These are phyloP conservation scores for Brassicogethes aeneus DNA, from an alignment of 2,888 invertebrate genomes.

Conservation along the genomic window DNA sequence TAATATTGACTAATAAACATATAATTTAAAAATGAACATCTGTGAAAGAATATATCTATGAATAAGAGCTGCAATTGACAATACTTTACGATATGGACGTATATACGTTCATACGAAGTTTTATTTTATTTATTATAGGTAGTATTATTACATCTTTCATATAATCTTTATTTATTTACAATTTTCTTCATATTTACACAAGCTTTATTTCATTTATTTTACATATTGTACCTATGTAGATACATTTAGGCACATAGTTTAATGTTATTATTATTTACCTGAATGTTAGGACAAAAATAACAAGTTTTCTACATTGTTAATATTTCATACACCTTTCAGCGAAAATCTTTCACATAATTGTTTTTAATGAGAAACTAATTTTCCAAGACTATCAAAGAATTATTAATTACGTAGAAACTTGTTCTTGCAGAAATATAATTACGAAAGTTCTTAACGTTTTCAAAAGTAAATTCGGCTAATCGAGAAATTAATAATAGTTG, in stretches of 20 bases:
- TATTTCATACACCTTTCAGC: too few species aligned
- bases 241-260: constrained; percentile 26
- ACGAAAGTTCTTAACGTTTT: not conserved
- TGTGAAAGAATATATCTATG: not conserved
- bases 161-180: constrained; percentile 11
- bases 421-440: too few species aligned
- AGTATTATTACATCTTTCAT: too few species aligned
- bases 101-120: too few species aligned
- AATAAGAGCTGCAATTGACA: not conserved
- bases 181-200: constrained; percentile 10
- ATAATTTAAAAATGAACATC: not conserved
- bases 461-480: not conserved
- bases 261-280: constrained; percentile 4
- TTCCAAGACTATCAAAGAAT: not conserved
- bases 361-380: not conserved
- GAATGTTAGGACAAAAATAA: too few species aligned
- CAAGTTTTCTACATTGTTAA: too few species aligned
- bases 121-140: too few species aligned
- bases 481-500: not conserved
- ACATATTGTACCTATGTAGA: constrained; percentile 7
- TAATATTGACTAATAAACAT: not conserved
- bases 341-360: too few species aligned
- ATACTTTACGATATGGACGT: not conserved
- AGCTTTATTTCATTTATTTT: constrained; percentile 10
- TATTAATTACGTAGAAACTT: not conserved